Evolutionary conservation across 1,140 invertebrate species (phyloP), one percentile per base, ranked within the genome.

Genomic region (Colletes latitarsis): DNA sequence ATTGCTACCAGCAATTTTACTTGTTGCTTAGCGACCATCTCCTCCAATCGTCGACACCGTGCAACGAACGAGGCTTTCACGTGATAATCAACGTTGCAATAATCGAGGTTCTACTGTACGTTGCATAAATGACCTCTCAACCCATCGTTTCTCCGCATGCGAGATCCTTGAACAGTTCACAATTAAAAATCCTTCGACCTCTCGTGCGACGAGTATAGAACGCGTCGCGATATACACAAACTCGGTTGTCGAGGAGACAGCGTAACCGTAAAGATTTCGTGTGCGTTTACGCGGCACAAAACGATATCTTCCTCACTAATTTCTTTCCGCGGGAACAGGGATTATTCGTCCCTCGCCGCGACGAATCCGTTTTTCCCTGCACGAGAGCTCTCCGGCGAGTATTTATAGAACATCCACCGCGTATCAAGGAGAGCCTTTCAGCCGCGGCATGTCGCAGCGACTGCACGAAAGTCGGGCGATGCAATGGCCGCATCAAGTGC

Each of bases 341-440:
- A 72, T 60, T 60, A 62, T 73, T 57, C 69, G 69, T 79, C 77
- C 77, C 49, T 63, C 21, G 30, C 30, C 21, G 30, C 41, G 53
- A 17, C 66, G 19, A 49, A 71, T 53, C n/a, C 67, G 43, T 62
- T 77, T 71, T 71, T 58, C 76, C 17, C 43, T n/a, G 30, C 30
- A 73, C 57, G 69, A 79, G 77, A 52, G 60, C 77, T 52, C 77
- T 79, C 77, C 60, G 73, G 21, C 69, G 17, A 53, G 39, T 62
- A 79, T 79, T 79, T 43, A 73, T 49, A 43, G 58, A 74, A 82
- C 71, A 82, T 82, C 67, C 55, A 49, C 19, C 67, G 60, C 60
- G 80, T 69, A 81, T 77, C 74, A 70, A 82, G 80, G 52, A 82
- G 73, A 52, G 41, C 66, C 74, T 77, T 77, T 77, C 74, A 77